Base-by-base conservation (phyloP, 2,888 invertebrate genomes). In the Agrotis exclamationis region DNA sequence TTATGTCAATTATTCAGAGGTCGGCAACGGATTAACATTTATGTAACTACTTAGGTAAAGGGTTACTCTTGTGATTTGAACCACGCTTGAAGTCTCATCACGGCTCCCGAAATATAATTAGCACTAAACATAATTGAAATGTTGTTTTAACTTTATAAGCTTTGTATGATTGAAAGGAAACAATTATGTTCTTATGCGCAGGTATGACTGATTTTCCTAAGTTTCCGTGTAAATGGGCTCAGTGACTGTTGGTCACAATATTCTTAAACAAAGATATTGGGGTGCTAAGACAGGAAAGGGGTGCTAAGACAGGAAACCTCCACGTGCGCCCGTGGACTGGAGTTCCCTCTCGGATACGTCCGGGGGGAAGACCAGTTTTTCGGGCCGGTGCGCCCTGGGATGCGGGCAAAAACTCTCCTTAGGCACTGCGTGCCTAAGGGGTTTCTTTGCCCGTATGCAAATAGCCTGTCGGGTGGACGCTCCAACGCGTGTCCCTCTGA, bases 1-100 rank as follows among this genome's bases (percentile, higher is more conserved):
- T 58, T 69, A 47, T 62, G 53, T 70, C 48, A 77, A 75, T 77
- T 77, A 85, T 83, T 83, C 67, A 85, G 45, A 51, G 56, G 28
- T 28, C 22, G 68, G 24, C 53, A 65, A 66, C 56, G 65, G 65
- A 62, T 80, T 82, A 58, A 67, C 50, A 69, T n/a, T n/a, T 53
- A 57, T 22, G 5, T 48, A 28, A 48, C 11, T 14, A 33, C n/a
- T 28, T 63, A 53, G 22, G n/a, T n/a, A n/a, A n/a, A 48, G n/a
- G 3, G n/a, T 56, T n/a, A 33, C 14, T 11, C 39, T 33, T 33
- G n/a, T 56, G 14, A 6, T 56, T n/a, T 56, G n/a, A 56, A 14
- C 13, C 5, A 33, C 33, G 14, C 33, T 9, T 62, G 28, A 51
- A 45, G 33, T 24, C 22, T 18, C 58, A 11, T 22, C 39, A 70